Evolutionary conservation across 2,797 vertebrate genomes (phyloP), one percentile per base, ranked within the genome.

Genomic region (Melanotaenia trifasciata): DNA sequence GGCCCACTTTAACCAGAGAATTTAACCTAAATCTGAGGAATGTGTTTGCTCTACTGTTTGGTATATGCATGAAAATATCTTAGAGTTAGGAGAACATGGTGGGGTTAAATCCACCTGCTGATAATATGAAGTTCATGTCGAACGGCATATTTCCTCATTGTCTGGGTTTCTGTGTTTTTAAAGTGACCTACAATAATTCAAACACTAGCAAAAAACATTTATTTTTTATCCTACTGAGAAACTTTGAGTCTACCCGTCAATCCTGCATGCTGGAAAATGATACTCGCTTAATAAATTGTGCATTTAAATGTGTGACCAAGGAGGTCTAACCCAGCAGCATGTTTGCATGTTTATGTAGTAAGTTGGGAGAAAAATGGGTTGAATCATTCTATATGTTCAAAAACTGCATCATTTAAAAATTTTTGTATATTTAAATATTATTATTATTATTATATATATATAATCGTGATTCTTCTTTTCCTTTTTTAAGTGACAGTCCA

Each of bases 401-500:
- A n/a, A n/a, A 50, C 47, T 9, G n/a, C 47, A 50, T 10, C 20
- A 22, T 50, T 22, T 50, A 9, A n/a, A 22, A 3, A 18, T 43
- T 11, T 36, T 36, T 10, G 9, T 36, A 3, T 36, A 36, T 12
- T 12, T 9, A 10, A 10, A 2, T n/a, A 50, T n/a, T 20, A 20
- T 26, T 26, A n/a, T 26, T 26, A 26, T 26, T 30, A 30, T 30
- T 30, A 30, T 28, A 28, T 30, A 4, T n/a, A 22, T 22, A 35
- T 3, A 57, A 36, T 60, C 38, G 32, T 53, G 9, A 20, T 66
- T 54, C 6, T 50, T 50, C 2, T n/a, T 50, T 43, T 72, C 30
- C 6, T 45, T 54, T 56, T 45, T 51, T 24, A 71, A 68, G 58
- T 67, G 13, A 57, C 65, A 56, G 56, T 76, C 63, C 74, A 84